Conservation (phyloP, 1,140 invertebrate species). For the Monomorium pharaonis region DNA sequence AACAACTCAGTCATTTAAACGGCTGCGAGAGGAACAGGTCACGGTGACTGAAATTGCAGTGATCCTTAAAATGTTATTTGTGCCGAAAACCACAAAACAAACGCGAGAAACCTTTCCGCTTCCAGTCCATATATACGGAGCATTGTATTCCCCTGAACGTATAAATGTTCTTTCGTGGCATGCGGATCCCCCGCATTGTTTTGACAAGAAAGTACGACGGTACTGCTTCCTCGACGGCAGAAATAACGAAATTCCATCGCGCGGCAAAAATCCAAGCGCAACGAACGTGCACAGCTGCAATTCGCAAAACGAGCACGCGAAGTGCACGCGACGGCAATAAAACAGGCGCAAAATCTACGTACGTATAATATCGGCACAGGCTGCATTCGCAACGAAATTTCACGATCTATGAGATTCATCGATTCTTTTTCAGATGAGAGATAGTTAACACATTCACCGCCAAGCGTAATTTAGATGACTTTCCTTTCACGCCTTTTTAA, state of each 20-base stretch:
- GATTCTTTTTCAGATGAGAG: too few relatives aligned
- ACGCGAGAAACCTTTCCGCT: not conserved
- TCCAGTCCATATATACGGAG: not conserved
- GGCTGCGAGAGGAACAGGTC: not conserved
- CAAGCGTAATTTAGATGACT: not conserved
- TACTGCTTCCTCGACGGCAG: conserved; percentile 29
- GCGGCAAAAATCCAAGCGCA: conserved; percentile 67
- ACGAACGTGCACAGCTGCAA: conserved; percentile 34
- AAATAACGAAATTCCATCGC: conserved; percentile 75
- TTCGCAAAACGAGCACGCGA: conserved; percentile 70
- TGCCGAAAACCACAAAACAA: not conserved
- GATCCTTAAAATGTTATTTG: conserved; percentile 25
- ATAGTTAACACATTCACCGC: not conserved
- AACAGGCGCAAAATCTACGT: conserved; percentile 69
- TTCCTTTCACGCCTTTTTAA: not conserved
- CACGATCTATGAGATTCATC: not conserved
- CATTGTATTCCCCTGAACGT: conserved; percentile 8
- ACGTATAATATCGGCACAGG: conserved; percentile 2
- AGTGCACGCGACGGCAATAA: conserved; percentile 66
- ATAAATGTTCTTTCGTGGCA: conserved; percentile 23
- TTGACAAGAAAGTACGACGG: conserved; percentile 33
- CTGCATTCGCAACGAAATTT: not conserved
- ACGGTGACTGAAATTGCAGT: not conserved
- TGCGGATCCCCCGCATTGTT: conserved; percentile 35
- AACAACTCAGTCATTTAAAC: not conserved